A percentile compares a stretch with the other conserved stretches of the same genome.
Conservation (phyloP, 2,113 vertebrate species). For the Archocentrus centrarchus region DNA sequence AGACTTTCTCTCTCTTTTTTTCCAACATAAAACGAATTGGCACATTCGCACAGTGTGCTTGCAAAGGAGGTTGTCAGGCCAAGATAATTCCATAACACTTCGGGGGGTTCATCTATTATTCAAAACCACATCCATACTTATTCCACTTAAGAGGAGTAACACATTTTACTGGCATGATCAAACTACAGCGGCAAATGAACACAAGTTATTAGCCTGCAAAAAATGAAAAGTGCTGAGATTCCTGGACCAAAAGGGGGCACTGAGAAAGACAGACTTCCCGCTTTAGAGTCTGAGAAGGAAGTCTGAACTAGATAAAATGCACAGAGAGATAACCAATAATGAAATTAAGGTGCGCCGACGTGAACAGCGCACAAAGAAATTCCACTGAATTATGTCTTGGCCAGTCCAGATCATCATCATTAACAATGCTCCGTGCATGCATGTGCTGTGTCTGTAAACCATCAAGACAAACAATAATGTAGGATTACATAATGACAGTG, state of each 20-base stretch:
- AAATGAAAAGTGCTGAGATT: neutral
- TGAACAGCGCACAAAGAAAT: neutral
- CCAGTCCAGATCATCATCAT: conserved; percentile 7
- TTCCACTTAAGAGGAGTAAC: conserved; percentile 45
- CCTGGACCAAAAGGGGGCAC: neutral
- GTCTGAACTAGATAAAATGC: conserved; percentile 11
- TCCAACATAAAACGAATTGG: conserved; percentile 16
- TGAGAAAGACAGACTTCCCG: conserved; percentile 18
- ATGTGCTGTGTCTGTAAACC: conserved; percentile 19
- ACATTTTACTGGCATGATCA: conserved; percentile 34
- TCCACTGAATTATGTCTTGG: neutral
- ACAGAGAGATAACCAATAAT: conserved; percentile 11
- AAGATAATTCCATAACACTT: conserved; percentile 54
- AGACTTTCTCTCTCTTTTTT: conserved; percentile 10
- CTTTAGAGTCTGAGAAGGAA: neutral
- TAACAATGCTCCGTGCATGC: neutral
- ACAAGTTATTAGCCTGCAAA: neutral
- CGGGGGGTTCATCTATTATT: conserved; percentile 64
- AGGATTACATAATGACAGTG: neutral
- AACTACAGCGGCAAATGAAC: conserved; percentile 10
- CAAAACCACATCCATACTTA: conserved; percentile 47
- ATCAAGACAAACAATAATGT: conserved; percentile 9
- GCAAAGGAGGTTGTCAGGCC: conserved; percentile 38
- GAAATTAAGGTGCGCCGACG: conserved; percentile 20
- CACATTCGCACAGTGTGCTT: conserved; percentile 37